A percentile compares a stretch with the other conserved stretches of the same genome.
phyloP scores from a whole-genome alignment of 30 jellyfish, hydroid and myxozoan genomes.

The Aurelia sp. region DNA sequence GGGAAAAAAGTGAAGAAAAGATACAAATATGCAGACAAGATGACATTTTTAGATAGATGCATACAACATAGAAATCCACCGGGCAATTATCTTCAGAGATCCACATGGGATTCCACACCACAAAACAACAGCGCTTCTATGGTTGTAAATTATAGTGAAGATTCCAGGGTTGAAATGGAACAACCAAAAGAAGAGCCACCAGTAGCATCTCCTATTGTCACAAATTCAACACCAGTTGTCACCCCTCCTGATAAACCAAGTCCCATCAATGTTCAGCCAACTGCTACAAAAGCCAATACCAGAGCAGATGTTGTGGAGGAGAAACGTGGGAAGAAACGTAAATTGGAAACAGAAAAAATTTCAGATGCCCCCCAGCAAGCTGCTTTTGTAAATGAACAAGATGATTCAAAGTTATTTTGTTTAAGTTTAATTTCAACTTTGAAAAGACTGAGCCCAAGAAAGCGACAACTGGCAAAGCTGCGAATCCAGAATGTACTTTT shows the following conservation, averaged over 20 bases:
- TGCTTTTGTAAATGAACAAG: slow-evolving; percentile 48
- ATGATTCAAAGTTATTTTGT: slow-evolving; percentile 71
- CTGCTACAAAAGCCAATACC: not conserved
- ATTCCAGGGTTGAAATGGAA: slow-evolving; percentile 5
- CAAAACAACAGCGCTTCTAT: slow-evolving; percentile 62
- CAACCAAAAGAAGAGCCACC: not conserved
- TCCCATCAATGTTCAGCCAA: not conserved
- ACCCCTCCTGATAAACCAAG: slow-evolving; percentile 12
- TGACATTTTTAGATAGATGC: slow-evolving; percentile 60
- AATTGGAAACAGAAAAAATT: slow-evolving; percentile 28
- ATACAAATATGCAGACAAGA: slow-evolving; percentile 71
- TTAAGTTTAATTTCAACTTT: slow-evolving; percentile 72
- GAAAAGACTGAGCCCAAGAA: slow-evolving; percentile 57
- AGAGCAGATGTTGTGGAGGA: not conserved
- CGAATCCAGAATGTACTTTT: slow-evolving; percentile 62
- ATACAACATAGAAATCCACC: slow-evolving; percentile 73
- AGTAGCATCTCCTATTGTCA: not conserved
- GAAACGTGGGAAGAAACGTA: slow-evolving; percentile 45
- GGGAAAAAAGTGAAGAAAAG: slow-evolving; percentile 54
- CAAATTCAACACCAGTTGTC: not conserved
- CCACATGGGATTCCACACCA: slow-evolving; percentile 40
- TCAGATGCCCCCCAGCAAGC: slow-evolving; percentile 46
- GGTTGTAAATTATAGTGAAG: slow-evolving; percentile 56
- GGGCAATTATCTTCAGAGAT: slow-evolving; percentile 12
- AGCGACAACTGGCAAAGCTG: slow-evolving; percentile 71